phyloP scores from a whole-genome alignment of 2,888 invertebrate genomes.

The Charanyca ferruginea region DNA sequence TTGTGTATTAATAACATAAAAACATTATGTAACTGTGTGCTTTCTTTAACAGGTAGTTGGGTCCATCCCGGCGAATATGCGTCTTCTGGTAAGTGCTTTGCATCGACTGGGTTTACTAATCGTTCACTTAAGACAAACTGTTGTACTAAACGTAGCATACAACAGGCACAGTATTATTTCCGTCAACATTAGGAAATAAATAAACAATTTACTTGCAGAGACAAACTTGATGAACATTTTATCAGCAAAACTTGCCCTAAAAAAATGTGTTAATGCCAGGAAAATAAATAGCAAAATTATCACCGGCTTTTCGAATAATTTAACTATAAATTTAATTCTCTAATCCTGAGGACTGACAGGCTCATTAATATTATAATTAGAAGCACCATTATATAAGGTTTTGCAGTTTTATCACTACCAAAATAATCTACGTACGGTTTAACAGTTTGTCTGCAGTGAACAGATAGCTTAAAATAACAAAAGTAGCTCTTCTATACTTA shows the following conservation, averaged over 20 bases:
- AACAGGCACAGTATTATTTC: neutral
- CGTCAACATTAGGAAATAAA: neutral
- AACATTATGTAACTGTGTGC: constrained; percentile 11
- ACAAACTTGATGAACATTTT: neutral
- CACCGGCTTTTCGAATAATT: neutral
- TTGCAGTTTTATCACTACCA: neutral
- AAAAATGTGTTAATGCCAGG: neutral
- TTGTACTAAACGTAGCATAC: neutral
- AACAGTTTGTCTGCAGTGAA: constrained; percentile 36
- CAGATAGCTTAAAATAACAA: constrained; percentile 18
- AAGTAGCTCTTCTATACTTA: constrained; percentile 18
- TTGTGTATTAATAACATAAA: neutral
- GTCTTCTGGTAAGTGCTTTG: constrained; percentile 95
- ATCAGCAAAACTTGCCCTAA: neutral
- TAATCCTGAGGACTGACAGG: neutral
- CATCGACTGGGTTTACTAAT: constrained; percentile 1
- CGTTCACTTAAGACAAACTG: constrained; percentile 36
- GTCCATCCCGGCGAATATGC: constrained; percentile 99
- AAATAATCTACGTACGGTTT: neutral
- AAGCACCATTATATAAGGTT: neutral
- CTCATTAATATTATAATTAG: neutral
- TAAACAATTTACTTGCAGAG: neutral
- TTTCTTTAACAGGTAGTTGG: constrained; percentile 94
- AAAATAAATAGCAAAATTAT: neutral
- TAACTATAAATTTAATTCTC: too few species aligned